Base-by-base conservation (phyloP, 2,888 invertebrate species). In the Machimus atricapillus region DNA sequence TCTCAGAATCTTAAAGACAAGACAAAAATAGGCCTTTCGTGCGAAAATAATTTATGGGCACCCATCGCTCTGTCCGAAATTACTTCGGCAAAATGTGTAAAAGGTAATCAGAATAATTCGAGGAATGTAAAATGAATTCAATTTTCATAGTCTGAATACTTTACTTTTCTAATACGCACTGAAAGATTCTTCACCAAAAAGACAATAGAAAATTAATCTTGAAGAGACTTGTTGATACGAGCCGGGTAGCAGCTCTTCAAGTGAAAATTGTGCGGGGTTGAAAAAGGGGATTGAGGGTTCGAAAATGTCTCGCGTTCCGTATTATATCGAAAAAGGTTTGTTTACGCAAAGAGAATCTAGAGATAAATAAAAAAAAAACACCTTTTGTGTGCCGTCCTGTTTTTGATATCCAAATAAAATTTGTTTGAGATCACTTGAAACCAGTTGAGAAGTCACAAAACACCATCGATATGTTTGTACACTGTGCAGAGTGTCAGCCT, bases 381-480 rank as follows among this genome's bases (percentile, higher is more conserved):
- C 12, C 12, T 40, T 40, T 40, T 40, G 19, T 66, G 9, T 58
- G 8, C 23, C 5, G 12, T 66, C 66, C 66, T 66, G 23, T 76
- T 12, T 2, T 52, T 19, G 81, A 27, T 81, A 78, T 78, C 46
- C 56, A 81, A 81, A 56, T 81, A 23, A 81, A 81, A 56, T 81
- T 81, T 52, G 23, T 81, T 81, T 23, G 31, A 52, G 56, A 56
- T 52, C 56, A 81, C 56, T 81, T 56, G 16, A 81, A 34, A 81
- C 52, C 56, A 81, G 34, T 81, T 31, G 37, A 81, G 40, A 43
- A 81, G 40, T 12, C 52, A 81, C 23, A 81, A 81, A 31, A 56
- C 52, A 56, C 16, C 34, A 31, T 5, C 19, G n/a, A 27, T 46
- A 81, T 0, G 14, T 6, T 19, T 66, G 31, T 3, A 9, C 66